Percentiles rank a stretch among this genome's conserved stretches.
Conservation (phyloP, 92 coral and sea anemone genomes). For the Parazoanthus atlanticus region DNA sequence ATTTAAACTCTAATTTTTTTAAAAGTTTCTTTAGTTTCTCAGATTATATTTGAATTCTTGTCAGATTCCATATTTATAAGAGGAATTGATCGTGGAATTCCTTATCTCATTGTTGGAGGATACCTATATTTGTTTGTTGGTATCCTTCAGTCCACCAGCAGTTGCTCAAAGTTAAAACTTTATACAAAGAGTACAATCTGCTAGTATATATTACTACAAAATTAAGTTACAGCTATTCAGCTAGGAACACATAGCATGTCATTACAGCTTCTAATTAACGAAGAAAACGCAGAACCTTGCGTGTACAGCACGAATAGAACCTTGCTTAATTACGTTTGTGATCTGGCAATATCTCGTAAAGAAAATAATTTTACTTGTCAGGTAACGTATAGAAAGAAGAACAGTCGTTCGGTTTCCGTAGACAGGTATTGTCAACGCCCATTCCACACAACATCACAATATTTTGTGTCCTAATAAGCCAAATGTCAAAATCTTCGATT, state of each 20-base stretch:
- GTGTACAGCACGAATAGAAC: background rate
- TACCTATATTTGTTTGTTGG: background rate
- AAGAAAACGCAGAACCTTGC: background rate
- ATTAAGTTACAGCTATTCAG: background rate
- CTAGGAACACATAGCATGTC: background rate
- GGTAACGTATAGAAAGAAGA: conserved; percentile 19
- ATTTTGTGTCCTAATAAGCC: background rate
- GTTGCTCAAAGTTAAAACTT: background rate
- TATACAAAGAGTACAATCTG: background rate
- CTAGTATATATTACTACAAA: background rate
- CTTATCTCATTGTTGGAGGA: background rate
- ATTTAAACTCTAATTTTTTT: too few species aligned
- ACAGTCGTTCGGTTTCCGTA: background rate
- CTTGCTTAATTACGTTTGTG: conserved; percentile 1
- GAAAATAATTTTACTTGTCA: conserved; percentile 3
- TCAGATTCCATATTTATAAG: background rate
- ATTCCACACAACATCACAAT: background rate
- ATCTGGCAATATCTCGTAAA: conserved; percentile 1
- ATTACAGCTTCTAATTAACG: background rate
- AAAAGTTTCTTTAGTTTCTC: background rate
- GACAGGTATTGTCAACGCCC: conserved; percentile 20
- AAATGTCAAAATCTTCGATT: background rate
- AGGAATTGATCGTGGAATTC: background rate
- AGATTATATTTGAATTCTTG: background rate
- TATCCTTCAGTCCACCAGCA: background rate